Percentiles rank a stretch among this genome's conserved stretches.
phyloP scores from a whole-genome alignment of 2,888 invertebrate species.

The Listrodromus nycthemerus region DNA sequence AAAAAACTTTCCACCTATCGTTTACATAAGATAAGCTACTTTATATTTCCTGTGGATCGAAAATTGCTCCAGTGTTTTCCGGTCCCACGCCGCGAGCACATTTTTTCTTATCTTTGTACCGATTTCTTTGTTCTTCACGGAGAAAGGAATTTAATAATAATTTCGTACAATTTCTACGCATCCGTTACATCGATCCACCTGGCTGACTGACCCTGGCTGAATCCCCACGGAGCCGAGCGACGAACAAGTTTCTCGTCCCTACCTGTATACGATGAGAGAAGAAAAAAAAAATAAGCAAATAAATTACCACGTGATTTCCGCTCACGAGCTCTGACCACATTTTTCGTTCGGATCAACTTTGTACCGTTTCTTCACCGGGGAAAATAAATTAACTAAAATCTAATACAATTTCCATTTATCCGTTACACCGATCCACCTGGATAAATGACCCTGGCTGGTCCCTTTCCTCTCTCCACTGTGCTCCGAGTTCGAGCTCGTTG shows the following conservation, averaged over 20 bases:
- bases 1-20: conserved; percentile 12
- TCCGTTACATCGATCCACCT: conserved; percentile 41
- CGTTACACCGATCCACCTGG: conserved; percentile 44
- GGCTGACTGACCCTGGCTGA: conserved; percentile 23
- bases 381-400: background rate
- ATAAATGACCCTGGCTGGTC: conserved; percentile 18
- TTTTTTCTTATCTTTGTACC: conserved; percentile 26
- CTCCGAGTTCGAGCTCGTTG: conserved; percentile 28
- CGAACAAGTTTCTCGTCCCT: conserved; percentile 55
- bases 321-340: background rate
- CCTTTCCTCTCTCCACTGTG: conserved; percentile 16
- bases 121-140: background rate
- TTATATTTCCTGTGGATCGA: background rate
- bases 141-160: background rate
- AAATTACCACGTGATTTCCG: background rate
- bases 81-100: conserved; percentile 2
- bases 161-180: background rate
- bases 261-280: conserved; percentile 35
- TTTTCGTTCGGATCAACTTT: background rate
- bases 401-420: background rate
- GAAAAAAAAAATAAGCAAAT: background rate
- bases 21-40: background rate
- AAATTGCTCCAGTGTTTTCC: conserved; percentile 5
- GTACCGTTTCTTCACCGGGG: background rate
- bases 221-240: conserved; percentile 39